These are phyloP conservation scores for Nomada fabriciana DNA, from an alignment of 2,888 invertebrate species.

Conservation along the genomic window DNA sequence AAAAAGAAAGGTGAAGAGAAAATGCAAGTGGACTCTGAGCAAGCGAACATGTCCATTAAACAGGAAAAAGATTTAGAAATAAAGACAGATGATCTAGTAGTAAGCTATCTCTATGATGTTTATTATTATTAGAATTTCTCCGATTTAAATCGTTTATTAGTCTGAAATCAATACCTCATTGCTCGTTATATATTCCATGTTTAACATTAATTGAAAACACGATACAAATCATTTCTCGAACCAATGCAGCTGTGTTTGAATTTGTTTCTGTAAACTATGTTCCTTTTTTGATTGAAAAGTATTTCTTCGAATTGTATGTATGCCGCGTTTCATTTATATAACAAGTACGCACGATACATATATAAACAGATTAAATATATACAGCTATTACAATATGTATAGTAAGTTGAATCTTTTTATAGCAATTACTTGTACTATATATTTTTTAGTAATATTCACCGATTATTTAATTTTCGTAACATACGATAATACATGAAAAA, in stretches of 20 bases:
- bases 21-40: constrained; percentile 83
- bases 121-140: constrained; percentile 79
- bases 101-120: constrained; percentile 85
- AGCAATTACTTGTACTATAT: neutral
- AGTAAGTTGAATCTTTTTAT: constrained; percentile 20
- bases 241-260: neutral
- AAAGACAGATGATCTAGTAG: constrained; percentile 89
- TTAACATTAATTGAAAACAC: constrained; percentile 41
- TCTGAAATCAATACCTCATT: constrained; percentile 46
- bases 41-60: constrained; percentile 82
- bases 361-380: neutral
- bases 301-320: neutral
- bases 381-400: constrained; percentile 7
- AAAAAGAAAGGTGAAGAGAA: constrained; percentile 86
- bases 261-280: neutral
- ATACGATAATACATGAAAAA: neutral
- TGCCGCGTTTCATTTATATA: constrained; percentile 4
- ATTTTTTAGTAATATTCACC: constrained; percentile 9
- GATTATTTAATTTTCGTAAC: constrained; percentile 16
- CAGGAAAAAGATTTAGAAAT: constrained; percentile 88
- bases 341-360: neutral
- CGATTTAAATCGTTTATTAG: constrained; percentile 59
- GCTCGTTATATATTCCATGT: constrained; percentile 21
- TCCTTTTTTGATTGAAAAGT: constrained; percentile 3
- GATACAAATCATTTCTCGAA: constrained; percentile 20